Percentiles rank a stretch among this genome's conserved stretches.
phyloP scores from a whole-genome alignment of 2,888 invertebrate species.

The Fragum whitleyi region DNA sequence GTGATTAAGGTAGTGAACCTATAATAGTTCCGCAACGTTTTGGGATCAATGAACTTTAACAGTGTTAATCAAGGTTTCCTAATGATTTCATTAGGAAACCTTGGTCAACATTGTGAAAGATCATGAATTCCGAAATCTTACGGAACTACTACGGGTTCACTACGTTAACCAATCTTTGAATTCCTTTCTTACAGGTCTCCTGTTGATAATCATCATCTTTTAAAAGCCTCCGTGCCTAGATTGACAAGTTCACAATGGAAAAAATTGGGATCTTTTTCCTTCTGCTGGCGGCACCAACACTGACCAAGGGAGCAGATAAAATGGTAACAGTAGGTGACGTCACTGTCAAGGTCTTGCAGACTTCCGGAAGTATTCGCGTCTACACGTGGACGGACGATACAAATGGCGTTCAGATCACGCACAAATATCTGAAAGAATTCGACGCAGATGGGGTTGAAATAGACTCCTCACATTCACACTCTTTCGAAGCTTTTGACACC shows the following conservation, averaged over 20 bases:
- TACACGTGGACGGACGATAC: conserved; percentile 31
- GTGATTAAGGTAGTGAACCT: too few relatives aligned
- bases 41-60: too few relatives aligned
- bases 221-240: too few relatives aligned
- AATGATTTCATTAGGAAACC: too few relatives aligned
- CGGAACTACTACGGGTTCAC: too few relatives aligned
- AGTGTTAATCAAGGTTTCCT: too few relatives aligned
- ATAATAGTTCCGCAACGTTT: too few relatives aligned
- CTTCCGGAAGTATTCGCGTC: conserved; percentile 38
- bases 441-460: conserved; percentile 1
- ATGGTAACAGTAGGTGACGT: conserved; percentile 12
- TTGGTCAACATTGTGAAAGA: too few relatives aligned
- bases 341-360: conserved; percentile 28
- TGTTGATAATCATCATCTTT: too few relatives aligned
- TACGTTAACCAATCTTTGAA: too few relatives aligned
- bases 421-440: conserved; percentile 33
- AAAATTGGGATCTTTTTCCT: not conserved
- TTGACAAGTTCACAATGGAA: not conserved
- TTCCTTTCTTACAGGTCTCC: too few relatives aligned
- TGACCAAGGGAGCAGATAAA: conserved; percentile 16
- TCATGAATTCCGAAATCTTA: too few relatives aligned
- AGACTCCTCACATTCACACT: conserved; percentile 1
- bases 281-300: not conserved
- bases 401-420: conserved; percentile 26
- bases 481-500: conserved; percentile 31